A percentile compares a stretch with the other conserved stretches of the same genome.
Evolutionary conservation across 2,888 invertebrate species (phyloP).

Genomic region (Napeogenes sylphis): DNA sequence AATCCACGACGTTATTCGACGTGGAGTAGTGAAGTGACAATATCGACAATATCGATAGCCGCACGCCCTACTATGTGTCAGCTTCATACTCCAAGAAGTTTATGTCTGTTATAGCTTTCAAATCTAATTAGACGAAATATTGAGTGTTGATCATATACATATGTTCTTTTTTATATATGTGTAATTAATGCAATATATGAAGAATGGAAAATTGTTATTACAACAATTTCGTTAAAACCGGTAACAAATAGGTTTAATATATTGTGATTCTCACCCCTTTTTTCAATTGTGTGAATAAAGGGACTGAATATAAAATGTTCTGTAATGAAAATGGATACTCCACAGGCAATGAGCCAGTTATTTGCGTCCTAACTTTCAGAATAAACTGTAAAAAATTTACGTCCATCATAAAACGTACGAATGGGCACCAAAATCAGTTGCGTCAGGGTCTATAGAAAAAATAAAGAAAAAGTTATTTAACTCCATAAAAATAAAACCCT

Average conservation of each 20-base stretch:
- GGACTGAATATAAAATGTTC: constrained; percentile 25
- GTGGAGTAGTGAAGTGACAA: constrained; percentile 2
- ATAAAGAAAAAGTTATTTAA: background rate
- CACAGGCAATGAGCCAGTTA: constrained; percentile 26
- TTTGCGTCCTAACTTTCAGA: constrained; percentile 28
- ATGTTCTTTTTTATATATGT: too few relatives aligned
- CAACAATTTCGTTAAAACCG: too few relatives aligned
- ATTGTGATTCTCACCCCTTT: too few relatives aligned
- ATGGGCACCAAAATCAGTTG: constrained; percentile 37
- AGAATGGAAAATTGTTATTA: too few relatives aligned
- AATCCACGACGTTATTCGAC: constrained; percentile 11
- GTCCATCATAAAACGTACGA: constrained; percentile 40
- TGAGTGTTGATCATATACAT: too few relatives aligned
- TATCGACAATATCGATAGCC: background rate
- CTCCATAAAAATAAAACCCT: too few relatives aligned
- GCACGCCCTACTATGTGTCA: too few relatives aligned
- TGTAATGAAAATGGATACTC: constrained; percentile 28
- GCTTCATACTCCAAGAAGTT: too few relatives aligned
- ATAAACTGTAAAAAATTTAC: constrained; percentile 48
- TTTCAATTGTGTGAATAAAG: background rate
- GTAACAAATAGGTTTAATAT: too few relatives aligned
- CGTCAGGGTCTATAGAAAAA: constrained; percentile 29
- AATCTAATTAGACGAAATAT: too few relatives aligned
- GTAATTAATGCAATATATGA: too few relatives aligned
- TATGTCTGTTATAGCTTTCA: too few relatives aligned